Evolutionary conservation across 2,888 invertebrate genomes (phyloP).

Genomic region (Leucophora obtusa): DNA sequence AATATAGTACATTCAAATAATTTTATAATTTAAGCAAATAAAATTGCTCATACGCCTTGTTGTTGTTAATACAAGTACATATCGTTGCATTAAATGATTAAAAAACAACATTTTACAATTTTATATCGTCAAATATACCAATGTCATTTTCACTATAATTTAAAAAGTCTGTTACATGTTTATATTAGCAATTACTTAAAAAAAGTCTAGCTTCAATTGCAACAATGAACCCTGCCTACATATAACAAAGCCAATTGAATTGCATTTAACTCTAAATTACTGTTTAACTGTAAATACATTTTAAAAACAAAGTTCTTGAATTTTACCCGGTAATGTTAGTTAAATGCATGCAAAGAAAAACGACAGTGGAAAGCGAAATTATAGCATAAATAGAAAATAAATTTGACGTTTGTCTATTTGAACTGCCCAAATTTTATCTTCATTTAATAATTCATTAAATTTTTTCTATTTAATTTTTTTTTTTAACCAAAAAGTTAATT

Average conservation of each 20-base stretch:
- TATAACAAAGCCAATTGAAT: not conserved
- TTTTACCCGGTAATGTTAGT: not conserved
- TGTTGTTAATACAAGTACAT: too few species aligned
- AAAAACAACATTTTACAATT: not conserved
- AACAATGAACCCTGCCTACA: slow-evolving; percentile 15
- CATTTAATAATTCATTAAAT: too few species aligned
- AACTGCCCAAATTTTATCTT: too few species aligned
- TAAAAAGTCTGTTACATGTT: not conserved
- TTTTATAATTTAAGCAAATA: too few species aligned
- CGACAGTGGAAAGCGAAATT: too few species aligned
- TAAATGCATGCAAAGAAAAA: not conserved
- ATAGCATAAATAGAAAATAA: too few species aligned
- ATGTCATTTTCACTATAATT: not conserved
- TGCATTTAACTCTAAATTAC: not conserved
- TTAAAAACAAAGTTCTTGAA: not conserved
- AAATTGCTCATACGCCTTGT: too few species aligned
- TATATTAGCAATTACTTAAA: slow-evolving; percentile 1
- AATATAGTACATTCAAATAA: too few species aligned
- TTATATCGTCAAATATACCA: not conserved
- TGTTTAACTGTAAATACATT: not conserved
- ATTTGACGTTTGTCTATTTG: too few species aligned
- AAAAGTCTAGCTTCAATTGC: not conserved
- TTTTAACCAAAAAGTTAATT: too few species aligned
- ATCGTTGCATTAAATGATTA: too few species aligned
- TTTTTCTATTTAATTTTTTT: too few species aligned